These are phyloP conservation scores for Pipistrellus pipistrellus DNA, from an alignment of 2,797 vertebrate species.

Conservation along the genomic window DNA sequence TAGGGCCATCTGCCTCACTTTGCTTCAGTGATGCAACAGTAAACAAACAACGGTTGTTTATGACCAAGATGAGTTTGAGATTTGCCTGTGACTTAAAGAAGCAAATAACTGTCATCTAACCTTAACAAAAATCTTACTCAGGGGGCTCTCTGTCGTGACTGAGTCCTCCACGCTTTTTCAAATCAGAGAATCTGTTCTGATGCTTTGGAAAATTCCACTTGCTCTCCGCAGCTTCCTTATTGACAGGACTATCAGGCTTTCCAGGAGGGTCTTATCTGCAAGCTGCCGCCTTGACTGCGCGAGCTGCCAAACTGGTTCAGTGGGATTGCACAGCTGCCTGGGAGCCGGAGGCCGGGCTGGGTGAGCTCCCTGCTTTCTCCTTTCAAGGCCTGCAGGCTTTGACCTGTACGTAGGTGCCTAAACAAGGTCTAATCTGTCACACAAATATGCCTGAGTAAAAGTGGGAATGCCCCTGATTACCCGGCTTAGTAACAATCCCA, in stretches of 20 bases:
- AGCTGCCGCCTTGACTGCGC: constrained; percentile 58
- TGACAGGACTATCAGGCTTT: constrained; percentile 74
- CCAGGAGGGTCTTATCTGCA: constrained; percentile 81
- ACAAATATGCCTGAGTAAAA: constrained; percentile 81
- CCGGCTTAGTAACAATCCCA: constrained; percentile 66
- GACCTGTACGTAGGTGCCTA: constrained; percentile 91
- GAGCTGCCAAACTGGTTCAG: constrained; percentile 82
- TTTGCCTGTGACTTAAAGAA: constrained; percentile 48
- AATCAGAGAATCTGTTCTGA: constrained; percentile 42
- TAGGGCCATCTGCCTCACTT: constrained; percentile 22
- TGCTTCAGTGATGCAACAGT: constrained; percentile 47
- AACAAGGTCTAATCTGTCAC: constrained; percentile 90
- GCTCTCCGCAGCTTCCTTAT: constrained; percentile 66
- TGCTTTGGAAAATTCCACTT: constrained; percentile 75
- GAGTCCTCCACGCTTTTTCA: neutral
- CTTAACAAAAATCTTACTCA: constrained; percentile 23
- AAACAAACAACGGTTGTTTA: constrained; percentile 58
- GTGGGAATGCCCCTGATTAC: constrained; percentile 87
- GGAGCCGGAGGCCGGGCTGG: constrained; percentile 67
- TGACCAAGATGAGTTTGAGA: neutral
- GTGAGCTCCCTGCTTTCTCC: constrained; percentile 75
- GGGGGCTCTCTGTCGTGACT: neutral
- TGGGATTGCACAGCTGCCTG: constrained; percentile 80
- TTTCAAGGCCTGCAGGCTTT: constrained; percentile 91
- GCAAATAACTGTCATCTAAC: neutral